Evolutionary conservation across 2,113 vertebrate genomes (phyloP), one percentile per base, ranked within the genome.

Genomic region (Mastomys natalensis): DNA sequence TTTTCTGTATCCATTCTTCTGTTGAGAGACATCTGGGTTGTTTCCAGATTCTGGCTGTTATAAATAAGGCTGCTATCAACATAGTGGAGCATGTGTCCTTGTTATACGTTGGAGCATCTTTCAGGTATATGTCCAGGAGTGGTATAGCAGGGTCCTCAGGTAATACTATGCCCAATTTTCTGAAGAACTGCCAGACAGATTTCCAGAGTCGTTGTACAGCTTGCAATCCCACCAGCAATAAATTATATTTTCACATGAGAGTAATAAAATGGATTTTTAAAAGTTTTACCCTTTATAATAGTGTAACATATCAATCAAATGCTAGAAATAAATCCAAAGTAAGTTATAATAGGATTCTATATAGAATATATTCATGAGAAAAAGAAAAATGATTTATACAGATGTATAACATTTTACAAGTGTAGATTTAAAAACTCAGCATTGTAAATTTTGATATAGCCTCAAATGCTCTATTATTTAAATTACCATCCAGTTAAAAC

Each of bases 281-380:
- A 81, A 95, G 76, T 77, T 81, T 43, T 80, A 81, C 12, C 43
- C 15, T 81, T 84, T 89, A 19, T 37, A 91, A 43, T 51, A 90
- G 7, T 6, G 90, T 84, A n/a, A 90, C 92, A 87, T 91, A 68
- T 60, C 53, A 72, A 70, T 43, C 31, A 77, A 95, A 87, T 87
- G 87, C 5, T 70, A 89, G 0, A 37, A 96, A 78, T 76, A 93
- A 89, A 78, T 80, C 7, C 31, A 80, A 94, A 86, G 5, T 29
- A 86, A 78, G 2, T 92, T 74, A 85, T 68, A 58, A 0, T 51
- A 88, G 21, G 51, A 16, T 70, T 93, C 89, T 29, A 51, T 37
- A 64, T 74, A 22, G 43, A 90, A 95, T 70, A 43, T 92, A 92
- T 90, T 88, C 64, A 45, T 8, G 58, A 90, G 17, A 96, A 8